A percentile compares a stretch with the other conserved stretches of the same genome.
Evolutionary conservation across 2,888 invertebrate species (phyloP).

Genomic region (Adelognathus sp.): DNA sequence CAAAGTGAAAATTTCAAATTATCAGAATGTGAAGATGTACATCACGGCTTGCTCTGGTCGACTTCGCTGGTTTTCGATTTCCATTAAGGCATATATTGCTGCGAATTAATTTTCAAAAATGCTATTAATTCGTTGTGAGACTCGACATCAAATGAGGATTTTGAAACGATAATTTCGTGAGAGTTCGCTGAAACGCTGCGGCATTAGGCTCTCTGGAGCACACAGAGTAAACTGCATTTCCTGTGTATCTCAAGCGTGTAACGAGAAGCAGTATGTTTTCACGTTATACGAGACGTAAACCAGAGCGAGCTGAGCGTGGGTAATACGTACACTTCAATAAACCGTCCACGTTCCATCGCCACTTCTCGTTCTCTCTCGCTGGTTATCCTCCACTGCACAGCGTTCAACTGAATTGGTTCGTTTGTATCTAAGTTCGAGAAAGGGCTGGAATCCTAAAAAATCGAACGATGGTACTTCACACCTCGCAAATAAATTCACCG

Average conservation of each 20-base stretch:
- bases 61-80: too few relatives aligned
- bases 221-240: background rate
- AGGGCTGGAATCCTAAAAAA: background rate
- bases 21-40: too few relatives aligned
- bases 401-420: background rate
- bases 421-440: background rate
- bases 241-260: background rate
- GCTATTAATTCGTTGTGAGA: too few relatives aligned
- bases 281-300: slow-evolving; percentile 11
- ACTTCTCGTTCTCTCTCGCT: background rate
- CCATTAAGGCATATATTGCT: too few relatives aligned
- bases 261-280: background rate
- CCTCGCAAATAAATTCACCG: background rate
- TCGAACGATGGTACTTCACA: background rate
- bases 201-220: too few relatives aligned
- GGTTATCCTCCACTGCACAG: background rate
- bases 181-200: too few relatives aligned
- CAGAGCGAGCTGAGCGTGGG: background rate
- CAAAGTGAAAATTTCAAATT: too few relatives aligned
- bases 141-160: too few relatives aligned
- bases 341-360: slow-evolving; percentile 1
- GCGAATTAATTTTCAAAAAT: too few relatives aligned
- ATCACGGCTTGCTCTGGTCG: too few relatives aligned
- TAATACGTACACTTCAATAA: slow-evolving; percentile 19
- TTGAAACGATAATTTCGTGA: too few relatives aligned